Base-by-base conservation (phyloP, 2,113 vertebrate species). In the Helogale parvula region DNA sequence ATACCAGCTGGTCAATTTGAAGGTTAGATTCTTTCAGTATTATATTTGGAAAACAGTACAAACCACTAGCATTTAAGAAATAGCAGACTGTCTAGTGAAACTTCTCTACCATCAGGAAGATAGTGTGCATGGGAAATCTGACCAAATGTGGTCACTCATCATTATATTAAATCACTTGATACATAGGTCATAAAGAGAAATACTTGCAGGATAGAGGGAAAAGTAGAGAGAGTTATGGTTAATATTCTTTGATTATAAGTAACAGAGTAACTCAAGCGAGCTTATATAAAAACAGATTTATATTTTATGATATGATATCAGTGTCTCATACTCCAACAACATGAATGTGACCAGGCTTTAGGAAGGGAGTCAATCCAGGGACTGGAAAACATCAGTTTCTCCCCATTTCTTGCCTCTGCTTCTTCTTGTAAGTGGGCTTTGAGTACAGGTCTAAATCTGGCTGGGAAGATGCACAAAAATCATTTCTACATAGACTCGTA, bases 11-110 rank as follows among this genome's bases (percentile, higher is more conserved):
- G 50, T 69, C 11, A 66, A n/a, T 88, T 90, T 27, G 8, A 89
- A 88, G 66, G 38, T 76, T 94, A 81, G 74, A 41, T 80, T 25
- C 23, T 96, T 16, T 33, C 50, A 9, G n/a, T 66, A 38, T 92
- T 41, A 11, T 82, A 71, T 92, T 84, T 72, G 69, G 54, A 93
- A 94, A 90, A 92, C 14, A 77, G 11, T n/a, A 35, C 29, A 92
- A 92, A 33, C 57, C 74, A 81, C 92, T 66, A 38, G 5, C 41
- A 72, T 74, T 54, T 90, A 85, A 97, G 69, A 93, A 97, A 88
- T 86, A 74, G 84, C 71, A 94, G 25, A 14, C 12, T 96, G 33
- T 85, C 27, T 80, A 47, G n/a, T 77, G 50, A 54, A 92, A 77
- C 47, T 86, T 85, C 47, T 90, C 52, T 63, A 35, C 68, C 16